Evolutionary conservation across 1,140 invertebrate species (phyloP), one percentile per base, ranked within the genome.

Genomic region (Trypoxylus dichotomus): DNA sequence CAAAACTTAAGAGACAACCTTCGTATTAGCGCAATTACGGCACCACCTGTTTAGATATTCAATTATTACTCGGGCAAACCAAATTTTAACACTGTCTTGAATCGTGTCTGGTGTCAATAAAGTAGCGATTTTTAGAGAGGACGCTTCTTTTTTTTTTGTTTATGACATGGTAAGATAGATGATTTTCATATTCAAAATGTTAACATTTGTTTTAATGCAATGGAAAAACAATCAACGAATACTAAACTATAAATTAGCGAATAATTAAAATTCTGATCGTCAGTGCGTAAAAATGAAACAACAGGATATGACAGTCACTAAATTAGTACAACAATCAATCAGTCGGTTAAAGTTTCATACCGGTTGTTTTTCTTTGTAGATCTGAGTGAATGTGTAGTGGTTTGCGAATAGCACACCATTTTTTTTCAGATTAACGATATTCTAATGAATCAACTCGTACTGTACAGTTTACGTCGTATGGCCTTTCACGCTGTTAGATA

Each of bases 401-500:
- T 29, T 68, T 13, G 24, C 25, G 27, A 24, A 68, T 54, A 19
- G 6, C 2, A 8, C n/a, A 8, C 8, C 58, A 19, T 60, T 13
- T 27, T 68, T 37, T 68, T 68, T 29, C 60, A 29, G 21, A 68
- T 68, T 24, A 29, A 10, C 24, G 60, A 68, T 68, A 68, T 68
- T 68, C 60, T 68, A 68, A 68, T 68, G 60, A 68, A 68, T 68
- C 60, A 29, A 1, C 2, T 29, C 21, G 60, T 68, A 24, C 27
- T 29, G 24, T 68, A 24, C 60, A 24, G 13, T 68, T n/a, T 68
- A 29, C 60, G 21, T 68, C 24, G 19, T 68, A 68, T 24, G 60
- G 60, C 60, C 21, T 68, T 68, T 68, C 15, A 68, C 60, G 24
- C 60, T 68, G 60, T 68, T 68, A 68, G 60, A 29, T 68, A 68